phyloP scores from a whole-genome alignment of 2,113 vertebrate species.

The Paradisaea rubra region DNA sequence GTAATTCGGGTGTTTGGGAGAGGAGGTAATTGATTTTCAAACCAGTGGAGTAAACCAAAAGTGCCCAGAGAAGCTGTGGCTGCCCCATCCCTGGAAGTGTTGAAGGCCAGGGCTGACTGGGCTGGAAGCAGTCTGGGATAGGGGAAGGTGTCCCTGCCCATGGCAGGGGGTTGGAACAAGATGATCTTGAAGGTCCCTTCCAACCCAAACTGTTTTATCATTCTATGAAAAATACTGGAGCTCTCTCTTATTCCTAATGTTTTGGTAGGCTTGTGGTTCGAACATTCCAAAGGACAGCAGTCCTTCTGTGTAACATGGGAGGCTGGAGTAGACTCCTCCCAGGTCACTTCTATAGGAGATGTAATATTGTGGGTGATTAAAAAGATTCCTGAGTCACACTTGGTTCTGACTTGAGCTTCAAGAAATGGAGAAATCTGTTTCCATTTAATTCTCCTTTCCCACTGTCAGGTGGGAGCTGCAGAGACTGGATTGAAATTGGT shows the following conservation, averaged over 20 bases:
- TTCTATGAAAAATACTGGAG: background rate
- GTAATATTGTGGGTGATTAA: background rate
- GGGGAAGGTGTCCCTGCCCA: background rate
- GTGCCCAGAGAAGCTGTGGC: background rate
- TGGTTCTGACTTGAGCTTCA: background rate
- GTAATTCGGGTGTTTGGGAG: background rate
- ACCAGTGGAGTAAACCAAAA: background rate
- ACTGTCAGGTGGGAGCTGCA: background rate
- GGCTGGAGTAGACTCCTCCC: background rate
- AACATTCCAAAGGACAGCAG: background rate
- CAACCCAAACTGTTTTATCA: background rate
- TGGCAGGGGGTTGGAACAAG: background rate
- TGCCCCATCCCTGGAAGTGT: background rate
- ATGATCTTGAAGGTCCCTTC: background rate
- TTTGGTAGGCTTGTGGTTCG: background rate
- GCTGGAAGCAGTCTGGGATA: background rate
- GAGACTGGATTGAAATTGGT: background rate
- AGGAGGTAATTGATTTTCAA: background rate
- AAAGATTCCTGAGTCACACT: background rate
- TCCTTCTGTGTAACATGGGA: fast-evolving
- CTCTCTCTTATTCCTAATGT: background rate
- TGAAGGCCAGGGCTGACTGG: background rate
- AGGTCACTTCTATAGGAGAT: background rate
- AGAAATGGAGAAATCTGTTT: background rate
- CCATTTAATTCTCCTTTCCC: background rate